Conservation (phyloP, 2,888 invertebrate species). For the Poecilobothrus nobilitatus region DNA sequence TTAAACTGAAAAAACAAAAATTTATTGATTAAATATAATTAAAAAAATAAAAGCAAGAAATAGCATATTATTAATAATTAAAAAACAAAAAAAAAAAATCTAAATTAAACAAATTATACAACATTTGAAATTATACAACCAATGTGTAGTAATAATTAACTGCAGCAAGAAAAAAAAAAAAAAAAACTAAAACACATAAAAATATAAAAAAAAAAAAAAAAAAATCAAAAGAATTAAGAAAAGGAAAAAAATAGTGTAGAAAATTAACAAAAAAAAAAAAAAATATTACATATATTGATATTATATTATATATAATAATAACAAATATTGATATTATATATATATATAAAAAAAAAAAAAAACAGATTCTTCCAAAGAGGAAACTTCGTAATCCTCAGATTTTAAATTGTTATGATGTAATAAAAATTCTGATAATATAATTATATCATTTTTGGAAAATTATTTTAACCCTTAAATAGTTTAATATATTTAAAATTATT, state of each 20-base stretch:
- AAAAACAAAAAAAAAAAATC: neutral
- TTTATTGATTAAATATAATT: neutral
- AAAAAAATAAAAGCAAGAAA: neutral
- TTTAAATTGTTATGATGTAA: too few species aligned
- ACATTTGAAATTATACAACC: neutral
- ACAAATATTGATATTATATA: too few species aligned
- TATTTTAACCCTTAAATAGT: too few species aligned
- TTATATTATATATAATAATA: neutral
- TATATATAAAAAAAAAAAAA: too few species aligned
- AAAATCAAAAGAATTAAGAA: neutral
- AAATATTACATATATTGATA: neutral
- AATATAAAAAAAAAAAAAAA: neutral
- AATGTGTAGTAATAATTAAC: neutral
- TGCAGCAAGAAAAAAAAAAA: neutral
- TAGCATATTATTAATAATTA: neutral
- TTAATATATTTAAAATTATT: too few species aligned
- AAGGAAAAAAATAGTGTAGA: too few species aligned
- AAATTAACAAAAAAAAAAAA: neutral
- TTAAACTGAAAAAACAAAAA: conserved; percentile 4
- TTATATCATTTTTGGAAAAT: too few species aligned
- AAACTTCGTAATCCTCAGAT: too few species aligned
- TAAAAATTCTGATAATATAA: too few species aligned
- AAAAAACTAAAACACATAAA: neutral
- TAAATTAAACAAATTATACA: neutral
- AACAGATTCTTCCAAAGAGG: too few species aligned